Base-by-base conservation (phyloP, 1,140 invertebrate species). In the Asobara japonica region DNA sequence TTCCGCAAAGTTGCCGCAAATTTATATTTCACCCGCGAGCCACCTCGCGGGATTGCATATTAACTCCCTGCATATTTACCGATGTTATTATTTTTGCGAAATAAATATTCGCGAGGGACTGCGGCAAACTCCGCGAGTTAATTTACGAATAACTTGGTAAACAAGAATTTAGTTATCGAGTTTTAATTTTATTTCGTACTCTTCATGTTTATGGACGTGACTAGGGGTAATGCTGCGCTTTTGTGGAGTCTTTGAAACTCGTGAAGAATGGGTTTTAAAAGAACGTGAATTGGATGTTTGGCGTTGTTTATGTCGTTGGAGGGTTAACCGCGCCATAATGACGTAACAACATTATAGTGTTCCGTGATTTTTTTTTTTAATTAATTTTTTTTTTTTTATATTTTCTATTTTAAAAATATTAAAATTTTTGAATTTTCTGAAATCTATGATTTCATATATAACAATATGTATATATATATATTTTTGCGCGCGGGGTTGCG, bases 121-220 rank as follows among this genome's bases (percentile, higher is more conserved):
- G 13, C 22, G 6, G 41, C 16, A 51, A 51, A 51, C 45, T 51
- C 20, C 2, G 25, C 1, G 11, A 56, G 20, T 25, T 3, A 56
- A 25, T 56, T 56, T 56, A 56, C 51, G 18, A 27, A 27, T 56
- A 56, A 56, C 20, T 56, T 56, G 18, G 51, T 56, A 56, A 56
- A 56, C 8, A 27, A 56, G 51, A 56, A 56, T 56, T 56, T 56
- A 56, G 51, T 56, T 56, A 56, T 56, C 22, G 51, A 56, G 51
- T 27, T 56, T 56, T 56, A 56, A 56, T 56, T 56, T 56, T 27
- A 56, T 56, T 56, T 25, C 22, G 51, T 56, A 18, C 51, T 18
- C n/a, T 56, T 56, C 1, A 16, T 25, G 22, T 25, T 56, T 22
- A 27, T 56, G 13, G 51, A 27, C 1, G 51, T 6, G 20, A 25